Base-by-base conservation (phyloP, 2,797 vertebrate species). In the Diplodus sargus region DNA sequence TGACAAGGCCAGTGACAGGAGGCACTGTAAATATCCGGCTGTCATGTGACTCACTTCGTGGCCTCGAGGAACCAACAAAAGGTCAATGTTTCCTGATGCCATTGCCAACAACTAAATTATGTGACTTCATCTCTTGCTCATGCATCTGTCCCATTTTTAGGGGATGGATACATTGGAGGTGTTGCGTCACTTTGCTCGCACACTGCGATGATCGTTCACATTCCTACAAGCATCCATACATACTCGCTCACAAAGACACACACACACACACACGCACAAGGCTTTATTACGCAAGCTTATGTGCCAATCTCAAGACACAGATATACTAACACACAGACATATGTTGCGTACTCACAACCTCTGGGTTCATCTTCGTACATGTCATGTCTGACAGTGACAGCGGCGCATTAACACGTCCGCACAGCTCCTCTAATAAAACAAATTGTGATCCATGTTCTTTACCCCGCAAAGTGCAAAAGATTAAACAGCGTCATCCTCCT, bases 1-100 rank as follows among this genome's bases (percentile, higher is more conserved):
- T 93, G 94, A 94, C 94, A 94, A 86, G 90, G 90, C 92, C 90
- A 90, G 79, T 92, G 94, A 94, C 72, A 90, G 94, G 93, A 89
- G 87, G 90, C 89, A 89, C 94, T 92, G 93, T 92, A 93, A 93
- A 94, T 93, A 94, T 92, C 91, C 68, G 77, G 80, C 89, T 87
- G 90, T 94, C 93, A 93, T 81, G 92, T 95, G 94, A 95, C 91
- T 93, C 94, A 93, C 78, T 83, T 81, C 52, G 65, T 88, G 82
- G 92, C 94, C 93, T 74, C 56, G 16, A 94, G 94, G 91, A 93
- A 87, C 45, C 81, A 86, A 85, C 74, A 48, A 94, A 95, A 94
- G 94, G 94, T 95, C 93, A 94, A 39, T 59, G 88, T 93, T 93
- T 93, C 84, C 87, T 84, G 90, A 94, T 92, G 92, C 91, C 92